Evolutionary conservation across 1,140 invertebrate species (phyloP).

Genomic region (Aethina tumida): DNA sequence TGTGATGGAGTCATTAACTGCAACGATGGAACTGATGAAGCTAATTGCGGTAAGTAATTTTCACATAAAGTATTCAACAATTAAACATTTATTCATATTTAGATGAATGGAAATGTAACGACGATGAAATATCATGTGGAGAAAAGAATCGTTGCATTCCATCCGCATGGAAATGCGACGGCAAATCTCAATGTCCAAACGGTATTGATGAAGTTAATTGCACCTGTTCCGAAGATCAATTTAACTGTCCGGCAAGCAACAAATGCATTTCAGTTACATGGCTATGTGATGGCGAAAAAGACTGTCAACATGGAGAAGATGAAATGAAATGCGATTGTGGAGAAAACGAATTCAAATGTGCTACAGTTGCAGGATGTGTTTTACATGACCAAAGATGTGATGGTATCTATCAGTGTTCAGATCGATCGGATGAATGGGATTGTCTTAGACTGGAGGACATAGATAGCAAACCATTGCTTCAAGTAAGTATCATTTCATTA

Average conservation of each 20-base stretch:
- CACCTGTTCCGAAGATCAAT: slow-evolving; percentile 45
- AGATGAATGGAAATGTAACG: slow-evolving; percentile 45
- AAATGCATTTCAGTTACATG: slow-evolving; percentile 46
- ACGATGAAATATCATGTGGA: slow-evolving; percentile 47
- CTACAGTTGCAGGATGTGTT: slow-evolving; percentile 51
- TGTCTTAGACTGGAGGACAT: slow-evolving; percentile 34
- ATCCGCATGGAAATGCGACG: slow-evolving; percentile 51
- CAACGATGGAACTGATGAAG: slow-evolving; percentile 61
- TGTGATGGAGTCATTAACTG: slow-evolving; percentile 67
- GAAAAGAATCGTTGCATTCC: slow-evolving; percentile 43
- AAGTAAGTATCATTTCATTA: slow-evolving; percentile 12
- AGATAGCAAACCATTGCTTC: slow-evolving; percentile 15
- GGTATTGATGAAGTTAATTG: slow-evolving; percentile 54
- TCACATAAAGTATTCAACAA: slow-evolving; percentile 1
- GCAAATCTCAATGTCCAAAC: slow-evolving; percentile 54
- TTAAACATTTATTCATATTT: slow-evolving; percentile 15
- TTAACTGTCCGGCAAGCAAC: slow-evolving; percentile 44
- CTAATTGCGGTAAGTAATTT: slow-evolving; percentile 44
- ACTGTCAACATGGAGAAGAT: slow-evolving; percentile 56
- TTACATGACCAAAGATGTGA: slow-evolving; percentile 44
- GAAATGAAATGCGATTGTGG: slow-evolving; percentile 49
- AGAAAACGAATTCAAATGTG: slow-evolving; percentile 46
- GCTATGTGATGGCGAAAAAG: slow-evolving; percentile 51
- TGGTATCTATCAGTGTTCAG: slow-evolving; percentile 49
- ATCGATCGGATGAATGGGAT: slow-evolving; percentile 54